Percentiles rank a stretch among this genome's conserved stretches.
These are phyloP conservation scores for Glareola pratincola DNA, from an alignment of 2,113 vertebrate genomes.

Conservation along the genomic window DNA sequence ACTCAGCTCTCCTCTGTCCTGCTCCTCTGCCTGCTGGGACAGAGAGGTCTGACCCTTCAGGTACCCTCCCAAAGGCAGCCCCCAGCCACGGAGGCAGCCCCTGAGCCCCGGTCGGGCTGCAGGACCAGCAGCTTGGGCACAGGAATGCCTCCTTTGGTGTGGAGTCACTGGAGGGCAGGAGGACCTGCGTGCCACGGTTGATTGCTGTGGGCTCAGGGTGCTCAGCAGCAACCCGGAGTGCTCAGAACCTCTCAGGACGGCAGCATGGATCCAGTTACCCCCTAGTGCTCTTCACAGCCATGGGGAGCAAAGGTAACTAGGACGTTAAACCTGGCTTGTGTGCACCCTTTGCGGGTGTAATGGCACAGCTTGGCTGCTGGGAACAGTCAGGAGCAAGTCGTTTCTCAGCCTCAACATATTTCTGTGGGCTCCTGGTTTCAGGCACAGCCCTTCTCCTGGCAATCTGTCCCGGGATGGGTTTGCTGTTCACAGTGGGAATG, in stretches of 20 bases:
- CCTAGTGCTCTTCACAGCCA: background rate
- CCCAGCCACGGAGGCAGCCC: accelerated
- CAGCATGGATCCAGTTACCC: background rate
- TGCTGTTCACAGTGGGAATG: background rate
- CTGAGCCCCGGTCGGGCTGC: accelerated
- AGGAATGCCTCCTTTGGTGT: background rate
- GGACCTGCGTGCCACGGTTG: background rate
- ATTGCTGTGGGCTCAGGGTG: background rate
- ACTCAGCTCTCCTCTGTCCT: background rate
- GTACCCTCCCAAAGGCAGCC: background rate
- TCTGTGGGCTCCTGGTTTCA: background rate
- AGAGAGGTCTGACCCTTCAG: background rate
- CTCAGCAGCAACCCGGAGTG: background rate
- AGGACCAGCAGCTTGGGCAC: background rate
- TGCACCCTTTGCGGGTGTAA: background rate
- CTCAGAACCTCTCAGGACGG: background rate
- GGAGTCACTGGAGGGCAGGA: background rate
- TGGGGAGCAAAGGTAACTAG: background rate
- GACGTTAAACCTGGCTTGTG: background rate
- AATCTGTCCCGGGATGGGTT: background rate
- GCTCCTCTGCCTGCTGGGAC: background rate
- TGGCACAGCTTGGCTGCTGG: background rate
- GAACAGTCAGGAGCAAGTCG: background rate
- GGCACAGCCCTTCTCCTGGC: background rate
- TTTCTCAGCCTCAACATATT: background rate